Evolutionary conservation across 2,888 invertebrate genomes (phyloP).

Genomic region (Agrotis ipsilon): DNA sequence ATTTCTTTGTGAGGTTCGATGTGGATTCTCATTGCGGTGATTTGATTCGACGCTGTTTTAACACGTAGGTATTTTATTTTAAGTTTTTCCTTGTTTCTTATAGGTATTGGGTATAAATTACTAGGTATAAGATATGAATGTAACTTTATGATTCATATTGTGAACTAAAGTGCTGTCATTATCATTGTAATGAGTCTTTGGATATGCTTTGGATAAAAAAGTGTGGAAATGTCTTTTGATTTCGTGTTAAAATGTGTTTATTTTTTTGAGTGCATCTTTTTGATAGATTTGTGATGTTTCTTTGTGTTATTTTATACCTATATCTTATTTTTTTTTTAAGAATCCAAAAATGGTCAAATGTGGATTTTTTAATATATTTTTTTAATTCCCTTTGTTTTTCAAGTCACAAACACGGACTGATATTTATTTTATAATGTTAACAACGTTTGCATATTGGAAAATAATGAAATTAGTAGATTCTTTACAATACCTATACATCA

Average conservation of each 20-base stretch:
- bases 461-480: too few species aligned
- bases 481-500: too few species aligned
- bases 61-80: slow-evolving; percentile 35
- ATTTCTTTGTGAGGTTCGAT: slow-evolving; percentile 24
- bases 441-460: too few species aligned
- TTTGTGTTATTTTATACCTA: not conserved
- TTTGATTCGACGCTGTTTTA: slow-evolving; percentile 43
- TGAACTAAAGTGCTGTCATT: slow-evolving; percentile 35
- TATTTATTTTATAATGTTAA: too few species aligned
- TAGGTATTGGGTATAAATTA: slow-evolving; percentile 26
- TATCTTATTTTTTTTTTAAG: too few species aligned
- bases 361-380: too few species aligned
- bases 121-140: slow-evolving; percentile 32
- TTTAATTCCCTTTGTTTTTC: too few species aligned
- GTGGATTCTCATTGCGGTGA: slow-evolving; percentile 44
- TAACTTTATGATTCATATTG: slow-evolving; percentile 23
- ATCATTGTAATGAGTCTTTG: slow-evolving; percentile 30
- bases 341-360: too few species aligned
- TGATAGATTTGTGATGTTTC: not conserved
- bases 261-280: not conserved
- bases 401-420: too few species aligned
- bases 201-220: slow-evolving; percentile 33
- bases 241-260: not conserved
- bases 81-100: slow-evolving; percentile 51
- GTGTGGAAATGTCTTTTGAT: slow-evolving; percentile 19